Evolutionary conservation across 1,140 invertebrate genomes (phyloP).

Genomic region (Leguminivora glycinivorella): DNA sequence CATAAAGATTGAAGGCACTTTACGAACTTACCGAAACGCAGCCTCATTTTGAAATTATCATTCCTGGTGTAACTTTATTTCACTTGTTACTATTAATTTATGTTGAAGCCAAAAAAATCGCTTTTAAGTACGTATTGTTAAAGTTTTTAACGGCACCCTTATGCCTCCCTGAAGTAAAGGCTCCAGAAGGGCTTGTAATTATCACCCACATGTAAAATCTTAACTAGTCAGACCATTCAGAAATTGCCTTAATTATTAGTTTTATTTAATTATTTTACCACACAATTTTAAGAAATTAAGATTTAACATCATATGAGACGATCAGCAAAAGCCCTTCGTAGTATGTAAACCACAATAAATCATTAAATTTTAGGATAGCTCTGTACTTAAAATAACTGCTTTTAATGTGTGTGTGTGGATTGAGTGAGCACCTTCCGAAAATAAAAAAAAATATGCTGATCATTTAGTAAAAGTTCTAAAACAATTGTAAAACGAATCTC

Average conservation of each 20-base stretch:
- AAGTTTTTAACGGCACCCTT: slow-evolving; percentile 15
- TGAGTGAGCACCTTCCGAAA: too few species aligned
- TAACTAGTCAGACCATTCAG: slow-evolving; percentile 3
- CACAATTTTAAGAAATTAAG: background rate
- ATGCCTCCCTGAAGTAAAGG: background rate
- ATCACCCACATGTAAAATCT: slow-evolving; percentile 11
- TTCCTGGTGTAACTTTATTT: background rate
- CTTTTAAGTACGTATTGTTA: slow-evolving; percentile 10
- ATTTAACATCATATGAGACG: slow-evolving; percentile 9
- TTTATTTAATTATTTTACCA: slow-evolving; percentile 11
- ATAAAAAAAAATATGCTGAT: too few species aligned
- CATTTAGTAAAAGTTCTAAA: too few species aligned
- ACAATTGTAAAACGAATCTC: too few species aligned
- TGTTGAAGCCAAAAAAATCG: slow-evolving; percentile 24
- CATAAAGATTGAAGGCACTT: slow-evolving; percentile 7
- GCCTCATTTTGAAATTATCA: slow-evolving; percentile 23
- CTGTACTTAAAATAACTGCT: slow-evolving; percentile 22
- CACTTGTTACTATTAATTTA: slow-evolving; percentile 1
- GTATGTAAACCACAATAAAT: slow-evolving; percentile 3
- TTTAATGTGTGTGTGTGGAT: too few species aligned
- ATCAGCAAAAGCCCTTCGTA: slow-evolving; percentile 24
- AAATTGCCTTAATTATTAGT: slow-evolving; percentile 9
- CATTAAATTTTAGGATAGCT: slow-evolving; percentile 16
- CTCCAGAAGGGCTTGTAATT: slow-evolving; percentile 11
- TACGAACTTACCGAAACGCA: background rate